Evolutionary conservation across 2,113 vertebrate genomes (phyloP).

Genomic region (Manacus vitellinus): DNA sequence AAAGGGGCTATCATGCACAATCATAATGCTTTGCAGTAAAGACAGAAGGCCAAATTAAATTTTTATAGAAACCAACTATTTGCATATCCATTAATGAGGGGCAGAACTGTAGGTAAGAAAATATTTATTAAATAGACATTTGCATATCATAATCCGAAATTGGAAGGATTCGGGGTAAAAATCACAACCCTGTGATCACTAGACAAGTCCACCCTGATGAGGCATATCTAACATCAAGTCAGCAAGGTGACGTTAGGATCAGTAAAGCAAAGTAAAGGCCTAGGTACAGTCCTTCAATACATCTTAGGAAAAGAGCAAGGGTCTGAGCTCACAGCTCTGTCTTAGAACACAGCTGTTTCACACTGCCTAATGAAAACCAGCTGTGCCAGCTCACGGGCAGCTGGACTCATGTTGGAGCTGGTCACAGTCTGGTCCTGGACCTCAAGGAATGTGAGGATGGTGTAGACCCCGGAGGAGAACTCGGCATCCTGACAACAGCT

Average conservation of each 20-base stretch:
- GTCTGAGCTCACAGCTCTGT: neutral
- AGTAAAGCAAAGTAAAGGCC: neutral
- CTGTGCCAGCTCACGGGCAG: neutral
- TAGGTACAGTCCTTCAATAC: neutral
- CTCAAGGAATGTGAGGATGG: neutral
- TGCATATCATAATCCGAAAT: neutral
- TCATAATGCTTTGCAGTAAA: neutral
- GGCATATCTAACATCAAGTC: neutral
- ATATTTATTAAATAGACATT: neutral
- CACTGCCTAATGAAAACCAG: neutral
- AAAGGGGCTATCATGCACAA: neutral
- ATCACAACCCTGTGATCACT: neutral
- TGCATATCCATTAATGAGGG: neutral
- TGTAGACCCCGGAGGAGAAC: neutral
- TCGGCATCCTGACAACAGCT: neutral
- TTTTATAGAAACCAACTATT: neutral
- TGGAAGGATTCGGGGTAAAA: neutral
- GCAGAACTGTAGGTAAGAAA: neutral
- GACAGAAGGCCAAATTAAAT: neutral
- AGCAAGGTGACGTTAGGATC: neutral
- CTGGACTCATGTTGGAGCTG: neutral
- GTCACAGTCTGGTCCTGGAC: neutral
- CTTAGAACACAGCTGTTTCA: neutral
- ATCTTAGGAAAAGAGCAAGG: neutral
- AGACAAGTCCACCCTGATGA: neutral